Conservation (phyloP, 2,113 vertebrate species). For the Mirounga angustirostris region DNA sequence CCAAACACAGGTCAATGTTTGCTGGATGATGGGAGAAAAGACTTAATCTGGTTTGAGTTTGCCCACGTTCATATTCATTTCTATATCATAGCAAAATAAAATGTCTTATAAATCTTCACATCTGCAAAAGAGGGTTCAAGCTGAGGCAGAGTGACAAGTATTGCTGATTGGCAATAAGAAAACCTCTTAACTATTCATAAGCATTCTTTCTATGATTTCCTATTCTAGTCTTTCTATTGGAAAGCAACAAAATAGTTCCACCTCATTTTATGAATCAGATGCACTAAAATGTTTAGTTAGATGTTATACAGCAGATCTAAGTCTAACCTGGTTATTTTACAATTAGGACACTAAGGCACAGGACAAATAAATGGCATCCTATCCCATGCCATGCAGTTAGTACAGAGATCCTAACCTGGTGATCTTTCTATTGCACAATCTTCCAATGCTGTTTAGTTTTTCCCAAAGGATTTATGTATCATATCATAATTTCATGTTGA, state of each 20-base stretch:
- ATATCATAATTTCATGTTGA: slow-evolving; percentile 19
- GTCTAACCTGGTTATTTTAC: background rate
- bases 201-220: slow-evolving; percentile 29
- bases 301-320: slow-evolving; percentile 3
- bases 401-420: background rate
- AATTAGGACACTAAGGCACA: slow-evolving; percentile 9
- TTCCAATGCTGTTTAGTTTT: background rate
- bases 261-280: slow-evolving; percentile 53
- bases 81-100: slow-evolving; percentile 66
- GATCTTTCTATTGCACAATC: background rate
- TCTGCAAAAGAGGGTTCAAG: slow-evolving; percentile 60
- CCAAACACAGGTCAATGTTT: slow-evolving; percentile 68
- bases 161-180: slow-evolving; percentile 55
- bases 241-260: slow-evolving; percentile 62
- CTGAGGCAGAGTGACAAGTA: slow-evolving; percentile 63
- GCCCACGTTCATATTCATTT: slow-evolving; percentile 49
- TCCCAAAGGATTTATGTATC: background rate
- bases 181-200: slow-evolving; percentile 63
- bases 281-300: background rate
- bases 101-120: slow-evolving; percentile 58
- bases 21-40: slow-evolving; percentile 43
- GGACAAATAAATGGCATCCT: background rate
- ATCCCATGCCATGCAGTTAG: background rate
- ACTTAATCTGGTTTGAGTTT: slow-evolving; percentile 61
- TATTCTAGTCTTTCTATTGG: slow-evolving; percentile 28